Evolutionary conservation across 2,888 invertebrate species (phyloP).

Genomic region (Latheticus oryzae): DNA sequence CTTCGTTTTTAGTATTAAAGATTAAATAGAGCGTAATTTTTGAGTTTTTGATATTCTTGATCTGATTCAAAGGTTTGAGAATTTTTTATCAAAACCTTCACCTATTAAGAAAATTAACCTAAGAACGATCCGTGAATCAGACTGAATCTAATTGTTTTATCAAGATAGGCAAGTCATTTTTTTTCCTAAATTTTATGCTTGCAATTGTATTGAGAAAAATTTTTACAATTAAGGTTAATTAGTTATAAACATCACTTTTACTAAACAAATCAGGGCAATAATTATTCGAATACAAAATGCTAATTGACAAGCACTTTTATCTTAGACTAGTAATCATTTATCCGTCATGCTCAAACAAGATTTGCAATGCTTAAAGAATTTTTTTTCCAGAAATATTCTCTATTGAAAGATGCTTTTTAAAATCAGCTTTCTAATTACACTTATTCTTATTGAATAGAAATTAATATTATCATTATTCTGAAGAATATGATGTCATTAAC

Average conservation of each 20-base stretch:
- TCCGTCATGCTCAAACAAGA: too few species aligned
- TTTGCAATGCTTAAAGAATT: too few species aligned
- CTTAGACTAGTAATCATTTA: too few species aligned
- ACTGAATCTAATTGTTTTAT: conserved; percentile 40
- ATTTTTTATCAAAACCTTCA: conserved; percentile 26
- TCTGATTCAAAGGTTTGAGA: conserved; percentile 2
- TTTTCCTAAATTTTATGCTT: conserved; percentile 9
- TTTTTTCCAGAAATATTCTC: too few species aligned
- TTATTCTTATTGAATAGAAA: too few species aligned
- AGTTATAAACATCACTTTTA: conserved; percentile 22
- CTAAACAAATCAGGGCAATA: too few species aligned
- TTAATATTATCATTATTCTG: too few species aligned
- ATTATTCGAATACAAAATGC: too few species aligned
- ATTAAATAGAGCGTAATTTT: conserved; percentile 18
- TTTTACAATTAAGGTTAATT: conserved; percentile 32
- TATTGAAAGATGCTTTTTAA: too few species aligned
- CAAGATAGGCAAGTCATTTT: conserved; percentile 19
- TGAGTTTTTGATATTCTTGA: conserved; percentile 2
- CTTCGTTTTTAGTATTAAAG: background rate
- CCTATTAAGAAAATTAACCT: conserved; percentile 32
- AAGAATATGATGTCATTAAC: too few species aligned
- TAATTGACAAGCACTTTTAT: too few species aligned
- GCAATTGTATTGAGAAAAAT: conserved; percentile 17
- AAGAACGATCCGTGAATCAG: conserved; percentile 26
- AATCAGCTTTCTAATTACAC: too few species aligned